A percentile compares a stretch with the other conserved stretches of the same genome.
phyloP scores from a whole-genome alignment of 2,888 invertebrate species.

The Physocephala rufipes region DNA sequence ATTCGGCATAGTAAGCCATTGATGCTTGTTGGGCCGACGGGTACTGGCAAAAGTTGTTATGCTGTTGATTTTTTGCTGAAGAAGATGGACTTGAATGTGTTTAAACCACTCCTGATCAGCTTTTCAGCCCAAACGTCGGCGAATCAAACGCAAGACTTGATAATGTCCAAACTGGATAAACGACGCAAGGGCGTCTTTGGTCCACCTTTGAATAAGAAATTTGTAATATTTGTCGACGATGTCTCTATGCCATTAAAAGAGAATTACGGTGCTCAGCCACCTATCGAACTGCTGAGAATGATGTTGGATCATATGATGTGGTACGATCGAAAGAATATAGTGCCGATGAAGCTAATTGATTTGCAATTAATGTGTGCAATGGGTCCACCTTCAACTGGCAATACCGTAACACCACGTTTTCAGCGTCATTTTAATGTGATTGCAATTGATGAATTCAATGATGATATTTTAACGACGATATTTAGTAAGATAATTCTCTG shows the following conservation, averaged over 20 bases:
- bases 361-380: conserved; percentile 90
- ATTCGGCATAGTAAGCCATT: conserved; percentile 83
- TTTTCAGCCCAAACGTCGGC: conserved; percentile 95
- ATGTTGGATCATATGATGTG: conserved; percentile 90
- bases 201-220: conserved; percentile 88
- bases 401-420: conserved; percentile 85
- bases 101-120: conserved; percentile 86
- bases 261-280: conserved; percentile 92
- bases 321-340: conserved; percentile 85
- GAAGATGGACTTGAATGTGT: conserved; percentile 79
- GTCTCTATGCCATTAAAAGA: conserved; percentile 90
- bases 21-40: conserved; percentile 92
- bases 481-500: conserved; percentile 91
- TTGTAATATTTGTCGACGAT: conserved; percentile 94
- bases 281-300: conserved; percentile 90
- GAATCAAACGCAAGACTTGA: conserved; percentile 92
- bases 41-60: conserved; percentile 94
- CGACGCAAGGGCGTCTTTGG: conserved; percentile 93
- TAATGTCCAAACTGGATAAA: conserved; percentile 93
- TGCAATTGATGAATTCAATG: conserved; percentile 89
- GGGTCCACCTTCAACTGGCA: conserved; percentile 82
- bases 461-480: conserved; percentile 82
- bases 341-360: conserved; percentile 83
- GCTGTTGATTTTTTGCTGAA: conserved; percentile 84
- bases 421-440: conserved; percentile 86